Evolutionary conservation across 2,797 vertebrate species (phyloP).

Genomic region (Gorsachius magnificus): DNA sequence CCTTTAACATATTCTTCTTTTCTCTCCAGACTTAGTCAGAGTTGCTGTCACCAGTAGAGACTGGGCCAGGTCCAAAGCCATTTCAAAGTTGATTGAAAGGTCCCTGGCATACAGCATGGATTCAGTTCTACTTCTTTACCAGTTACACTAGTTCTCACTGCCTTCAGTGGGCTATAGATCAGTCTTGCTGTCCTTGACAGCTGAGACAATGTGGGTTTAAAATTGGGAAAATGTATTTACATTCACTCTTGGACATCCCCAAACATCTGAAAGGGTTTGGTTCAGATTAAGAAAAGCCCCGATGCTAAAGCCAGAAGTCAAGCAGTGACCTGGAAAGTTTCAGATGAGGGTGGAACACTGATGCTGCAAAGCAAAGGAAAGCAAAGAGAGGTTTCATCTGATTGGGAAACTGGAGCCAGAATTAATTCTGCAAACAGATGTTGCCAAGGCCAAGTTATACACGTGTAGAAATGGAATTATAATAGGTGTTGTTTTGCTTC

Average conservation of each 20-base stretch:
- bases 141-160: not conserved
- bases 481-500: not conserved
- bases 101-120: not conserved
- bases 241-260: not conserved
- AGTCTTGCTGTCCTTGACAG: not conserved
- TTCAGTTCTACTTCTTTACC: not conserved
- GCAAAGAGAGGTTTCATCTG: not conserved
- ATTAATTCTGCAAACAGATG: not conserved
- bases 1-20: not conserved
- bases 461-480: not conserved
- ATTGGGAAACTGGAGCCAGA: not conserved
- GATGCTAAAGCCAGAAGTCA: not conserved
- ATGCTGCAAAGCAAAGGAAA: not conserved
- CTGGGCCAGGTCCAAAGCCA: not conserved
- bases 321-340: not conserved
- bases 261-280: not conserved
- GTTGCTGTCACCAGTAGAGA: not conserved
- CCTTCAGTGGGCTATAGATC: not conserved
- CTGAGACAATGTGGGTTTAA: not conserved
- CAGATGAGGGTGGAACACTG: not conserved
- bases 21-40: not conserved
- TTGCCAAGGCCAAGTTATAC: not conserved
- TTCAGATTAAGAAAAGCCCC: not conserved
- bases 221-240: not conserved
- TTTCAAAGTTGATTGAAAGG: not conserved